Evolutionary conservation across 1,140 invertebrate genomes (phyloP).

Genomic region (Trachelipus rathkii): DNA sequence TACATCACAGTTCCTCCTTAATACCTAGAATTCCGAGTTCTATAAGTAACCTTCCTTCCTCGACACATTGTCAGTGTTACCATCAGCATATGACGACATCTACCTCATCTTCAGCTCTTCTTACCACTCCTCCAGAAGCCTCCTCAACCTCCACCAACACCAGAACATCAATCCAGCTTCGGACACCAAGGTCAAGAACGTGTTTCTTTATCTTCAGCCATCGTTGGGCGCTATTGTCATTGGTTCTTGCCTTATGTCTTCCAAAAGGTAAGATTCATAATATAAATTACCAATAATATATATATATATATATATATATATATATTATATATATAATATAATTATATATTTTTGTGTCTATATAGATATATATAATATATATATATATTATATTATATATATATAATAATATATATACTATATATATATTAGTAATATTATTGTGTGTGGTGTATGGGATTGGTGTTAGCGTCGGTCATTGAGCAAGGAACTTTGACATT

Average conservation of each 20-base stretch:
- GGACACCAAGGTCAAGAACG: constrained; percentile 7
- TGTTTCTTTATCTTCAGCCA: not conserved
- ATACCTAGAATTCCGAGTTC: not conserved
- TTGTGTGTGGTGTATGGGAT: no score
- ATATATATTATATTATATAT: constrained; percentile 11
- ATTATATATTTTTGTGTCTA: not conserved
- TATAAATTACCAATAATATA: not conserved
- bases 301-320: constrained; percentile 4
- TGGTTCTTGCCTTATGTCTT: constrained; percentile 12
- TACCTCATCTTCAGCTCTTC: not conserved
- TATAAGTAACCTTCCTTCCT: not conserved
- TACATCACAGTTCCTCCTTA: not conserved
- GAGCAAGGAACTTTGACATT: no score
- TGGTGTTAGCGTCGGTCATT: no score
- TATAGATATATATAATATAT: constrained; percentile 11
- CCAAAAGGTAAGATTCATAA: not conserved
- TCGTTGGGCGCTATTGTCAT: not conserved
- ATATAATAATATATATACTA: not conserved
- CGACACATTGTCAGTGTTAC: not conserved
- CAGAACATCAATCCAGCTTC: not conserved
- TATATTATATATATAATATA: constrained; percentile 15
- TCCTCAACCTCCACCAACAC: not conserved
- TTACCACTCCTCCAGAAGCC: not conserved
- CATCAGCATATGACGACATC: not conserved
- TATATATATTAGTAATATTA: no score